Base-by-base conservation (phyloP, 2,888 invertebrate species). In the Phalangium opilio region DNA sequence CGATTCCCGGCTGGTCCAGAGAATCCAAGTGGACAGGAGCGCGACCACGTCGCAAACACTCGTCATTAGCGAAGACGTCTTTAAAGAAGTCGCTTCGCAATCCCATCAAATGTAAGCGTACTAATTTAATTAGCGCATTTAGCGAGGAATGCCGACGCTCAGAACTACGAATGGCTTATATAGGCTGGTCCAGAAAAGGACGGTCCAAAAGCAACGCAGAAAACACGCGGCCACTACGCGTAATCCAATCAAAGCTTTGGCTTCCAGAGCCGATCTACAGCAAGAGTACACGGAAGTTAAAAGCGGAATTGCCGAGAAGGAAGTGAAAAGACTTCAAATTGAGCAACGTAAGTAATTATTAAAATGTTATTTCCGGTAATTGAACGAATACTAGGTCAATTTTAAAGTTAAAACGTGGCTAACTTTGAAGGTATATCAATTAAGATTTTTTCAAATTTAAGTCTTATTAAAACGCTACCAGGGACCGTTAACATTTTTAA, bases 161-260 rank as follows among this genome's bases (percentile, higher is more conserved):
- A n/a, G n/a, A n/a, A n/a, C n/a, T n/a, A n/a, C n/a, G n/a, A n/a
- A n/a, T n/a, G n/a, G n/a, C n/a, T n/a, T n/a, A n/a, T n/a, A n/a
- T 8, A 80, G 81, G 53, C 66, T 83, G 58, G 77, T 78, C 8
- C 67, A 75, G 62, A 73, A 78, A 59, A 72, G 75, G 50, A 78
- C 76, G 60, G 75, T 83, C 2, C 76, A 79, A 45, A 75, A 82
- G 1, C 81, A 80, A 50, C 75, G 78, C 51, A 77, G 83, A 48
- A 71, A 76, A 43, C 75, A 72, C 0, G 75, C 77, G 5, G 76
- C 83, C 0, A 27, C 27, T 8, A 7, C 27, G 4, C 75, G 76
- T 49, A 91, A 91, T 68, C 91, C 90, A 0, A 69, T 91, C 41
- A 80, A 78, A 60, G 79, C 80, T 4, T 71, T 90, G 43, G 85